A percentile compares a stretch with the other conserved stretches of the same genome.
Conservation (phyloP, 2,888 invertebrate species). For the Amblyjoppa fuscipennis region DNA sequence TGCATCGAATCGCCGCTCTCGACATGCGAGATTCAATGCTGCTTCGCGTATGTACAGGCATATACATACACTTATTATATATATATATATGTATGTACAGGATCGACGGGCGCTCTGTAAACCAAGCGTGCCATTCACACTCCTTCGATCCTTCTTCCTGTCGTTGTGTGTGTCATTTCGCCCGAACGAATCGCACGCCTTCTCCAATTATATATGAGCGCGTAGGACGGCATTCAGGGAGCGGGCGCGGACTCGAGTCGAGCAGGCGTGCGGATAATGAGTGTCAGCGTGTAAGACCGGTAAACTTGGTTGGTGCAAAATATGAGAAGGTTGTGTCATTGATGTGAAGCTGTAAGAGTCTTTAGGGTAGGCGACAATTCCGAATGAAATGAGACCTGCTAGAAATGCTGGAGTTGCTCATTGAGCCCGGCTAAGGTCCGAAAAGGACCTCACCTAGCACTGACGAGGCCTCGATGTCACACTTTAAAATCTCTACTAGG, state of each 20-base stretch:
- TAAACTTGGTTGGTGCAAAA: background rate
- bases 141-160: constrained; percentile 10
- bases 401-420: too few species aligned
- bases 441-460: too few species aligned
- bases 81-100: too few species aligned
- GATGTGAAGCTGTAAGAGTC: too few species aligned
- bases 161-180: background rate
- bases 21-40: constrained; percentile 14
- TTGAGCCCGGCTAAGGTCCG: too few species aligned
- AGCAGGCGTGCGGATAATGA: constrained; percentile 23
- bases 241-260: constrained; percentile 16
- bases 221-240: constrained; percentile 52
- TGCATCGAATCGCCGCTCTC: constrained; percentile 47
- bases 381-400: too few species aligned
- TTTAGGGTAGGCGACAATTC: too few species aligned
- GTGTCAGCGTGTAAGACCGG: constrained; percentile 1
- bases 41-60: background rate
- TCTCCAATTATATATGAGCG: constrained; percentile 55
- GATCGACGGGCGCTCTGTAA: background rate
- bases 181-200: constrained; percentile 60
- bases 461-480: too few species aligned
- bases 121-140: background rate
- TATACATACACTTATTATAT: too few species aligned
- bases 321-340: background rate
- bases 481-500: too few species aligned